These are phyloP conservation scores for Hydrophis major DNA, from an alignment of 2,797 vertebrate genomes.

Conservation along the genomic window DNA sequence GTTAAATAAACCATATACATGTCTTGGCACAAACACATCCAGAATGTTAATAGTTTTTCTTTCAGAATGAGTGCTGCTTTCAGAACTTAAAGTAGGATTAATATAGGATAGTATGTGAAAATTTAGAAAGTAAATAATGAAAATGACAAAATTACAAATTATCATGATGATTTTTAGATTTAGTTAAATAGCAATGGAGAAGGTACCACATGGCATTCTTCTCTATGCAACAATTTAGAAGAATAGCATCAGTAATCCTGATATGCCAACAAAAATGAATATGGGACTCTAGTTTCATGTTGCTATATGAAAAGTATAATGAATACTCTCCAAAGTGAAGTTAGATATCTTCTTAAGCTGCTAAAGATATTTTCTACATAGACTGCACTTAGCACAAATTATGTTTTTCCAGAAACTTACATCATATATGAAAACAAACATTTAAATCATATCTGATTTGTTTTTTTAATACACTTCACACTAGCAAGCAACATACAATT, in stretches of 20 bases:
- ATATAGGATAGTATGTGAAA: constrained; percentile 52
- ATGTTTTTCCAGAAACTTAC: constrained; percentile 44
- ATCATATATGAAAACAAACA: constrained; percentile 21
- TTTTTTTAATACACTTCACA: constrained; percentile 41
- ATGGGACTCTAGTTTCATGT: constrained; percentile 33
- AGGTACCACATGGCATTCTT: neutral
- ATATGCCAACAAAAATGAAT: constrained; percentile 44
- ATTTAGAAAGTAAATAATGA: constrained; percentile 27
- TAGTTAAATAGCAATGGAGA: neutral
- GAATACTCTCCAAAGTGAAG: constrained; percentile 30
- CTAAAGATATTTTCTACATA: constrained; percentile 37
- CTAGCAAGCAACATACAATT: constrained; percentile 19
- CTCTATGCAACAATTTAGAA: constrained; percentile 37
- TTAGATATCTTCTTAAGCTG: constrained; percentile 31
- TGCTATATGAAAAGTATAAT: constrained; percentile 33
- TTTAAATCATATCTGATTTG: constrained; percentile 25
- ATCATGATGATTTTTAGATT: constrained; percentile 32
- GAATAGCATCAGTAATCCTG: constrained; percentile 18
- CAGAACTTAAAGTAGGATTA: constrained; percentile 55
- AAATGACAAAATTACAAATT: constrained; percentile 32
- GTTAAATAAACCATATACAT: constrained; percentile 92
- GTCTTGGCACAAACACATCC: constrained; percentile 82
- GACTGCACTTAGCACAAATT: constrained; percentile 27
- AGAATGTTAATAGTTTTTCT: constrained; percentile 86
- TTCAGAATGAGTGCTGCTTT: constrained; percentile 68